phyloP scores from a whole-genome alignment of 2,888 invertebrate species.

The Clostera curtula region DNA sequence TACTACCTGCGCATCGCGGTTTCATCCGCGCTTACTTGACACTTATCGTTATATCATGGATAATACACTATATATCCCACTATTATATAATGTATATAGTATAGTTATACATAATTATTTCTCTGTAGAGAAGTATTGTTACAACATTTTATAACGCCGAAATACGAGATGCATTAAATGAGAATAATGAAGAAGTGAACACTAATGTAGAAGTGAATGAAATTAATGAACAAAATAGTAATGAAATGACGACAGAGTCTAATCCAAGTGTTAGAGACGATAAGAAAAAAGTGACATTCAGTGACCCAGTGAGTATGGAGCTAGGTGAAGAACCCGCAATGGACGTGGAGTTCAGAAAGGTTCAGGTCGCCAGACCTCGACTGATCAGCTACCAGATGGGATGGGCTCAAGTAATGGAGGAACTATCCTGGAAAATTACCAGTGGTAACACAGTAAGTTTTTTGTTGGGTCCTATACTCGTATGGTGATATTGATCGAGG shows the following conservation, averaged over 20 bases:
- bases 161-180: no score
- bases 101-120: slow-evolving; percentile 15
- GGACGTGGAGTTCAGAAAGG: slow-evolving; percentile 9
- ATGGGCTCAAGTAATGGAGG: slow-evolving; percentile 58
- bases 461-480: slow-evolving; percentile 8
- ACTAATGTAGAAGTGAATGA: slow-evolving; percentile 26
- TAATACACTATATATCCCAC: no score
- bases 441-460: slow-evolving; percentile 45
- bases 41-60: no score
- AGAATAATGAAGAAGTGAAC: slow-evolving; percentile 22
- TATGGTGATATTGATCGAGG: no score
- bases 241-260: slow-evolving; percentile 7
- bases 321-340: slow-evolving; percentile 4
- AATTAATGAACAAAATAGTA: slow-evolving; percentile 13
- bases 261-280: no score
- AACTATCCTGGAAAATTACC: slow-evolving; percentile 48
- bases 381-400: slow-evolving; percentile 37
- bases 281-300: slow-evolving; percentile 14
- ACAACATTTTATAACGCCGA: slow-evolving; percentile 9
- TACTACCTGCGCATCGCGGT: no score
- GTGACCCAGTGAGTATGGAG: slow-evolving; percentile 13
- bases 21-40: no score
- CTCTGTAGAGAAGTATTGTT: slow-evolving; percentile 6
- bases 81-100: no score
- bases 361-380: slow-evolving; percentile 14